Base-by-base conservation (phyloP, 2,113 vertebrate genomes). In the Camelus dromedarius region DNA sequence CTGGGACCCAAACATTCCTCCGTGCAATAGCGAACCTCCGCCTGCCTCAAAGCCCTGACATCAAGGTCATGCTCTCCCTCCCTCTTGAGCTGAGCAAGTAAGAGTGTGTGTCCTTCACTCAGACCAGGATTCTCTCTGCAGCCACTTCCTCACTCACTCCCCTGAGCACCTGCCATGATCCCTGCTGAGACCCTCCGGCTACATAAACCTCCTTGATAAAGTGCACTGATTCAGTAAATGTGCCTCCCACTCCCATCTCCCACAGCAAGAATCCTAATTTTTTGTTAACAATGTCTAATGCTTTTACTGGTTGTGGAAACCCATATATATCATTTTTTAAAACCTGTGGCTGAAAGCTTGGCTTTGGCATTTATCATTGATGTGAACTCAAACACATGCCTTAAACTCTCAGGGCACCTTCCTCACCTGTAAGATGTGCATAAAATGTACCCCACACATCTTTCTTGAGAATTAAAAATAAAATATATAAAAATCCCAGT, bases 401-500 rank as follows among this genome's bases (percentile, higher is more conserved):
- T 95, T 28, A 42, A 66, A 75, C 30, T 80, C 60, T 92, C 26
- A 60, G n/a, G 22, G 2, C 8, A 83, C 62, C 19, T 46, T 79
- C 6, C 26, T 81, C 35, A 20, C 32, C 42, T 82, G 3, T 16
- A 56, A 96, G 95, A 79, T 16, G 22, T 56, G 28, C 8, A 28
- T 60, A 69, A n/a, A 35, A 64, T 46, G 81, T 35, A 83, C n/a
- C 32, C 56, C 35, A 30, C 14, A 54, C 26, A 20, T 32, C 91
- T 93, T 85, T 20, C 73, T 13, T 50, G 28, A 91, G 9, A 84
- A 85, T 35, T 75, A 80, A 77, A 96, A 89, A 46, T 76, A 46
- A 84, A 38, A 18, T 24, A 32, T 7, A 5, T 32, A 79, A 64
- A 90, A 62, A 6, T 67, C 70, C n/a, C 12, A 84, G 56, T 6